These are phyloP conservation scores for Hipposideros larvatus DNA, from an alignment of 2,797 vertebrate species.

Conservation along the genomic window DNA sequence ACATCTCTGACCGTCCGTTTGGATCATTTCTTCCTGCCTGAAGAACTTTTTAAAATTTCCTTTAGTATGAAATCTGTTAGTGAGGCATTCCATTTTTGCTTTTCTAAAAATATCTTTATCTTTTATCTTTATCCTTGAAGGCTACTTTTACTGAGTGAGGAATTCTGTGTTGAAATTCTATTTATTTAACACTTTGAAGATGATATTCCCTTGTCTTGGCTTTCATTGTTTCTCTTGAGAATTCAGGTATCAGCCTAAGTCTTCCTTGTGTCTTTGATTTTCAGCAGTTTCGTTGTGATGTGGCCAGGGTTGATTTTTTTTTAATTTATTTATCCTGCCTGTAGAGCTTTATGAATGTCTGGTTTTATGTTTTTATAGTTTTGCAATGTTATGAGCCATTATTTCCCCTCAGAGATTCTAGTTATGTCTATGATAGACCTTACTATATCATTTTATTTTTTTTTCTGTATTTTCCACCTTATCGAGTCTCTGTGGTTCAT, in stretches of 20 bases:
- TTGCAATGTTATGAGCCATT: neutral
- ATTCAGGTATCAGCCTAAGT: neutral
- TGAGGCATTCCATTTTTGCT: constrained; percentile 2
- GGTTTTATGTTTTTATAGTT: constrained; percentile 36
- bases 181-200: neutral
- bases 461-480: neutral
- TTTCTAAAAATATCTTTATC: constrained; percentile 26
- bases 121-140: constrained; percentile 14
- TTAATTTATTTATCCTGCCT: neutral
- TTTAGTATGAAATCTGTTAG: neutral
- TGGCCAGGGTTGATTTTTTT: neutral
- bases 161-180: constrained; percentile 33
- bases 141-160: neutral
- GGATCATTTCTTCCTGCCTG: neutral
- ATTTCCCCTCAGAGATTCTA: neutral
- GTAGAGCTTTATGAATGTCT: neutral
- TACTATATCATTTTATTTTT: neutral
- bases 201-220: neutral
- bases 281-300: neutral
- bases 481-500: neutral
- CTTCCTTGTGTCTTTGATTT: neutral
- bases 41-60: constrained; percentile 46
- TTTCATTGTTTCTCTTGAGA: constrained; percentile 31
- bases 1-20: neutral
- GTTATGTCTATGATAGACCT: neutral